These are phyloP conservation scores for Vespertilio murinus DNA, from an alignment of 2,797 vertebrate genomes.

Conservation along the genomic window DNA sequence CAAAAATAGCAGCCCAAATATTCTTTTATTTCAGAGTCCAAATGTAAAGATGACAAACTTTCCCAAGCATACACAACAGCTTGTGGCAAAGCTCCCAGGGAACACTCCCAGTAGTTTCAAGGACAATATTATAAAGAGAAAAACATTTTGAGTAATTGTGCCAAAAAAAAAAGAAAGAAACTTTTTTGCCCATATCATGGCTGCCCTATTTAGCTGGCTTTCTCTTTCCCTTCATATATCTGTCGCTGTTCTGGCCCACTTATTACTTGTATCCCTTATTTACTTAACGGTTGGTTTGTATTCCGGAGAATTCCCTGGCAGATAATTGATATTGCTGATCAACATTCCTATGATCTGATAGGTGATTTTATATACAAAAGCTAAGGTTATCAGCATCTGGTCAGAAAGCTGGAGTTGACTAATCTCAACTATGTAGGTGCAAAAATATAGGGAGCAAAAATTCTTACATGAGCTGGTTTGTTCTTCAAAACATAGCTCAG, in stretches of 20 bases:
- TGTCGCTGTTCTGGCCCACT: not conserved
- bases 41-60: conserved; percentile 53
- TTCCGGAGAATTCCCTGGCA: not conserved
- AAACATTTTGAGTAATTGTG: conserved; percentile 43
- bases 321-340: not conserved
- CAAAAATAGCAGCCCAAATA: not conserved
- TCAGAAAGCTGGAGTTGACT: not conserved
- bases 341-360: not conserved
- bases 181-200: conserved; percentile 28
- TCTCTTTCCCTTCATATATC: conserved; percentile 9
- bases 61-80: not conserved
- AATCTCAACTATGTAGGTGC: not conserved
- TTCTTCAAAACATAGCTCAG: not conserved
- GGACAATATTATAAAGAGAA: conserved; percentile 47
- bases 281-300: not conserved
- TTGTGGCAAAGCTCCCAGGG: not conserved
- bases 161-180: not conserved
- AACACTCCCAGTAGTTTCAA: conserved; percentile 41
- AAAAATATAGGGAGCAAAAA: not conserved
- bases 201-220: not conserved
- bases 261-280: not conserved
- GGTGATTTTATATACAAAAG: not conserved
- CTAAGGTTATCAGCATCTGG: not conserved
- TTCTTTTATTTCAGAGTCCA: conserved; percentile 15
- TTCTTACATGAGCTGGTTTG: not conserved